Conservation (phyloP, 2,888 invertebrate species). For the Dolomedes plantarius region DNA sequence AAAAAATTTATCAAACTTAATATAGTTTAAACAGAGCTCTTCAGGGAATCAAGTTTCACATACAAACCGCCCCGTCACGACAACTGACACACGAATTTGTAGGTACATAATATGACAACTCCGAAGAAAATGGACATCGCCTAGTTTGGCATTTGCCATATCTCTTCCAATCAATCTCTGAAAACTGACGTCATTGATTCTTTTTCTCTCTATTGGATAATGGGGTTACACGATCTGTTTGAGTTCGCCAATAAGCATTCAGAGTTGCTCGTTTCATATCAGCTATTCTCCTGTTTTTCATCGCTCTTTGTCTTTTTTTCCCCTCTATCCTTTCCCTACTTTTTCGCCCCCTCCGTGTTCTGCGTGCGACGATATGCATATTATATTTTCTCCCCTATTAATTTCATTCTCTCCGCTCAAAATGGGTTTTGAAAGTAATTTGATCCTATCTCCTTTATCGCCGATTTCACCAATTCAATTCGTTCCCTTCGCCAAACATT, state of each 20-base stretch:
- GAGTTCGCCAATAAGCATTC: constrained; percentile 68
- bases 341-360: constrained; percentile 1
- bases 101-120: too few species aligned
- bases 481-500: constrained; percentile 36
- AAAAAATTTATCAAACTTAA: too few species aligned
- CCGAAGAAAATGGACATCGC: constrained; percentile 16
- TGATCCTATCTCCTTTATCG: constrained; percentile 66
- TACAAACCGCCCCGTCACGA: too few species aligned
- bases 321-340: not conserved
- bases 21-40: too few species aligned
- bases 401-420: constrained; percentile 59
- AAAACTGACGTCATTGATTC: constrained; percentile 61
- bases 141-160: constrained; percentile 33
- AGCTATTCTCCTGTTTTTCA: constrained; percentile 18
- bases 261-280: constrained; percentile 47
- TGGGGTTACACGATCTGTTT: constrained; percentile 64
- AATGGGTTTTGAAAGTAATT: constrained; percentile 56
- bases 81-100: too few species aligned
- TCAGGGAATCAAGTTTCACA: too few species aligned
- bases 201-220: constrained; percentile 67
- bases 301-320: constrained; percentile 20
- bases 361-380: constrained; percentile 21
- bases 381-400: constrained; percentile 52
- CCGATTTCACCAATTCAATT: constrained; percentile 60
- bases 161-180: constrained; percentile 40